Evolutionary conservation across 1,140 invertebrate genomes (phyloP).

Genomic region (Nylanderia fulva): DNA sequence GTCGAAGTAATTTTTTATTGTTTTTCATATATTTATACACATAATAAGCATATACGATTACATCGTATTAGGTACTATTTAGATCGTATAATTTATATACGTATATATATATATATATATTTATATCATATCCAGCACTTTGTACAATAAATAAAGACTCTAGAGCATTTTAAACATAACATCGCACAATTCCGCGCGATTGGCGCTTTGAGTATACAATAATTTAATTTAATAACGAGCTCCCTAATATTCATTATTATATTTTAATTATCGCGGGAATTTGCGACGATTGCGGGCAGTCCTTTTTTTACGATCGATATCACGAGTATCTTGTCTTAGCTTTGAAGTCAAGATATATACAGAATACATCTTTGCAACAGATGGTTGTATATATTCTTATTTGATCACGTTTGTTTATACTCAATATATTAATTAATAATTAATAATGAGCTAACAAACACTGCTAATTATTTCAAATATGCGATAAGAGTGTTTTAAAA

Average conservation of each 20-base stretch:
- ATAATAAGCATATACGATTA: constrained; percentile 78
- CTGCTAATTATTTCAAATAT: not conserved
- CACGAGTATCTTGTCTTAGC: constrained; percentile 41
- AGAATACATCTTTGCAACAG: constrained; percentile 21
- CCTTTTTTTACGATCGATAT: constrained; percentile 37
- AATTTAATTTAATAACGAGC: constrained; percentile 74
- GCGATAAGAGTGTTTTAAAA: not conserved
- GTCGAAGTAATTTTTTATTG: constrained; percentile 75
- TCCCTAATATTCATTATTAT: constrained; percentile 47
- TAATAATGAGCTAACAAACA: not conserved
- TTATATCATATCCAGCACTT: constrained; percentile 70
- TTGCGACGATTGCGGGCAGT: constrained; percentile 46
- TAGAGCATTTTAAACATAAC: constrained; percentile 78
- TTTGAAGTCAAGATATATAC: constrained; percentile 62
- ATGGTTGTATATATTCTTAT: not conserved
- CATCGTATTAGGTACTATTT: constrained; percentile 74
- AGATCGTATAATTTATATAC: constrained; percentile 48
- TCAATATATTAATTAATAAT: constrained; percentile 11
- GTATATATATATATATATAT: not conserved
- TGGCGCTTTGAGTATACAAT: constrained; percentile 68
- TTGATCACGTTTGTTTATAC: not conserved
- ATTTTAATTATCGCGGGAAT: constrained; percentile 37
- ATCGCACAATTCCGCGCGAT: constrained; percentile 62
- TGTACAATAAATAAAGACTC: constrained; percentile 80
- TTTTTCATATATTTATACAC: constrained; percentile 78